Base-by-base conservation (phyloP, 2,888 invertebrate genomes). In the Leucania comma region DNA sequence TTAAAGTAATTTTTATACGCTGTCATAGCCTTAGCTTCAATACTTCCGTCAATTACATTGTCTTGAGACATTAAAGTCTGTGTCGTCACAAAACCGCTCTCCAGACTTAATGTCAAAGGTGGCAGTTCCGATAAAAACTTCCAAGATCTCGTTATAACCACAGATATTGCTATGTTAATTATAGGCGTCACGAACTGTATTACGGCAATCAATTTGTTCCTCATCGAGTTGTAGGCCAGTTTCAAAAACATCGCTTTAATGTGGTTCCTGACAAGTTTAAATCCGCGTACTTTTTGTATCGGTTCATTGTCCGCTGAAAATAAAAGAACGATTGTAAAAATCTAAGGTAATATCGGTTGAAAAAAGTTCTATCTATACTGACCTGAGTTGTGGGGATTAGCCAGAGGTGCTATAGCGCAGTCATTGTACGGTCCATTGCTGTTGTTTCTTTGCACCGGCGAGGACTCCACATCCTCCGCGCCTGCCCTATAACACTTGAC, bases 81-180 rank as follows among this genome's bases (percentile, higher is more conserved):
- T 0, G 96, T 95, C 1, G 78, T 77, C 50, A 79, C 82, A 77
- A 94, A 96, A 1, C 94, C 94, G 68, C 96, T 92, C 69, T 92
- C 88, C 35, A 97, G 90, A 32, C 94, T 95, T 29, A 98, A 93
- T 0, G 90, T 89, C 73, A 97, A 90, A 0, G 97, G 93, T 0
- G 97, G 97, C n/a, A 98, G 91, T 80, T 97, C 96, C 0, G 92
- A 90, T 60, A 96, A 87, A 69, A 96, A 96, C 75, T 93, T 93
- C 96, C 96, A 96, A 17, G 95, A 95, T 68, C 95, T 89, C 1
- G 95, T 88, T 79, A 96, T 94, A 14, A 93, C 70, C 42, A 96
- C 95, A 9, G 96, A 95, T 85, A 96, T 84, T 1, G 91, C 88
- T 38, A 96, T 96, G 65, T 96, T 96, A 72, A 96, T 92, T 42